Evolutionary conservation across 2,797 vertebrate genomes (phyloP), one percentile per base, ranked within the genome.

Genomic region (Sebastes variabilis): DNA sequence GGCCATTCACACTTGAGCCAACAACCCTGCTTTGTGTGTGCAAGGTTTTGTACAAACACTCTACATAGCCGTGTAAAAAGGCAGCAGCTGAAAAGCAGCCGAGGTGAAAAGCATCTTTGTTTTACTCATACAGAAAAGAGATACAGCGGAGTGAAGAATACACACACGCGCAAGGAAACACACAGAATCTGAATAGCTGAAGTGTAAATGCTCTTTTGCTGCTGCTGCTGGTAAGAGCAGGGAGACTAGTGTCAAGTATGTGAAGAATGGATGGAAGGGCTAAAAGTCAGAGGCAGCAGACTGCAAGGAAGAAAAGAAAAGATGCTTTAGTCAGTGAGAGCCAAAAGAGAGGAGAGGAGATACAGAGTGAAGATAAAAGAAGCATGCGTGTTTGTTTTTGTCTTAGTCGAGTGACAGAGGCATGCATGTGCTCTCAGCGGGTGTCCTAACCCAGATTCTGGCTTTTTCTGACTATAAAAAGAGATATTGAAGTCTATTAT

Each of bases 201-300:
- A 75, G 90, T 79, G 83, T 71, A 80, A 88, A 91, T 85, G 75
- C 75, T 89, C 88, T 83, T 87, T 77, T 72, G 65, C 78, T 69
- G 81, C 75, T 32, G 34, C 74, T 38, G 34, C 74, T 34, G 86
- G 73, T 86, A 46, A 84, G 83, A 88, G 83, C 72, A 73, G 67
- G 38, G 69, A 89, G 80, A 75, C 70, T 16, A 27, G 73, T 76
- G 83, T 84, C 76, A 88, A 68, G 87, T 77, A 75, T 62, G 73
- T 22, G 65, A 59, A 69, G 56, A 79, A 71, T 70, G 42, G 62
- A 84, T 61, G 32, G 12, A 36, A 80, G 70, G 49, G 62, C 71
- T 79, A 72, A 70, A 83, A 79, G 65, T 88, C 68, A 65, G 34
- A 78, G 62, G 77, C 59, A 74, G 65, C 0, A 64, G 32, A 62